phyloP scores from a whole-genome alignment of 2,888 invertebrate genomes.

The Nymphalis c-album region DNA sequence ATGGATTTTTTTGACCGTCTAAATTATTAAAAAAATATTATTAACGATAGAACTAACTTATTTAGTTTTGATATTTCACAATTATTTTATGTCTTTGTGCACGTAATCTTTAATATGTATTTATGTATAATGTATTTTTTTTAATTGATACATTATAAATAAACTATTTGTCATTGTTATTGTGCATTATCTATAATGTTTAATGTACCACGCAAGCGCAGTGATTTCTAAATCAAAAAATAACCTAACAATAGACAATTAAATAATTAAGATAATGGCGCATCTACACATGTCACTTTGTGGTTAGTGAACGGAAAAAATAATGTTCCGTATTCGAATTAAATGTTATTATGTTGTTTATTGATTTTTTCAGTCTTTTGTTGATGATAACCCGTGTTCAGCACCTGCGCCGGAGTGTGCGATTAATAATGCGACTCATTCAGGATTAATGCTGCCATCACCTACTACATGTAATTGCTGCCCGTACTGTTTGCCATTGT shows the following conservation, averaged over 20 bases:
- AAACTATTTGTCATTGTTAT: too few species aligned
- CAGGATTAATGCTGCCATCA: constrained; percentile 78
- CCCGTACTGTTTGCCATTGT: constrained; percentile 80
- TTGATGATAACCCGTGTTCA: constrained; percentile 49
- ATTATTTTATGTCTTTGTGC: not conserved
- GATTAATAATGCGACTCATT: constrained; percentile 80
- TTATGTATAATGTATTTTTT: not conserved
- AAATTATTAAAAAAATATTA: not conserved
- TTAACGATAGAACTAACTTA: not conserved
- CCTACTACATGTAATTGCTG: constrained; percentile 85
- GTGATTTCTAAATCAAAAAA: too few species aligned
- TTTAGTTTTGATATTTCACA: not conserved
- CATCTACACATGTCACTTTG: too few species aligned
- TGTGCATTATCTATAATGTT: too few species aligned
- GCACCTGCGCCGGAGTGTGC: constrained; percentile 66
- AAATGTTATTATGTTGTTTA: too few species aligned
- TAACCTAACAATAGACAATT: too few species aligned
- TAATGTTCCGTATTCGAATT: not conserved
- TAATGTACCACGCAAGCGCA: too few species aligned
- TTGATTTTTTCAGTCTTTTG: constrained; percentile 11
- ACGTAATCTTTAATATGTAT: not conserved
- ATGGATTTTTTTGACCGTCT: too few species aligned
- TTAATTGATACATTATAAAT: not conserved
- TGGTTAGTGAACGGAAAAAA: too few species aligned
- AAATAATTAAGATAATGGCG: too few species aligned